phyloP scores from a whole-genome alignment of 1,140 invertebrate species.

The Melitaea cinxia region DNA sequence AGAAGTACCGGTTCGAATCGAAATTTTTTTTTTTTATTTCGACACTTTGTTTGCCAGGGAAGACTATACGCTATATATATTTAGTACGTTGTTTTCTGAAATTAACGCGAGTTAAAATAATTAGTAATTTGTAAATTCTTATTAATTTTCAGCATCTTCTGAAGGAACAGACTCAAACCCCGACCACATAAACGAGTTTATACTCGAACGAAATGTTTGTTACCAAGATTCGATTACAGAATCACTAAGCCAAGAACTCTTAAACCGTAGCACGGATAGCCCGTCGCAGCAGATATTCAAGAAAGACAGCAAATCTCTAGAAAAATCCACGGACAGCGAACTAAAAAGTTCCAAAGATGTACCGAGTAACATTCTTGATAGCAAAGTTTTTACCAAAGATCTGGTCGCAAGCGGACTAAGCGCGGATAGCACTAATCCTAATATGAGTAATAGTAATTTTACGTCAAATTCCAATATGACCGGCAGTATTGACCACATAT shows the following conservation, averaged over 20 bases:
- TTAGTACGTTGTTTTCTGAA: no score
- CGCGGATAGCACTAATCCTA: conserved; percentile 69
- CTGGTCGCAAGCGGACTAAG: conserved; percentile 65
- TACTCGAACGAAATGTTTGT: conserved; percentile 77
- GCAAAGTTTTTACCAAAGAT: conserved; percentile 58
- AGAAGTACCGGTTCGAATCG: no score
- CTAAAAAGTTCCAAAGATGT: conserved; percentile 72
- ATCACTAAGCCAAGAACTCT: conserved; percentile 71
- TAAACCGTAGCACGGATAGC: conserved; percentile 69
- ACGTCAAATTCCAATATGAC: conserved; percentile 77
- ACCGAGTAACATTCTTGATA: conserved; percentile 71
- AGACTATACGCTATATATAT: no score
- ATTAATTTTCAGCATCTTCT: conserved; percentile 64
- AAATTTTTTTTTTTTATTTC: no score
- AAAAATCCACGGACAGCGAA: conserved; percentile 71
- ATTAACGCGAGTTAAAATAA: no score
- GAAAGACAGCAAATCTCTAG: conserved; percentile 64
- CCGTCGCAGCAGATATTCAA: conserved; percentile 58
- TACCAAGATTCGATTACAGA: conserved; percentile 79
- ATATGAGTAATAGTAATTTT: conserved; percentile 77
- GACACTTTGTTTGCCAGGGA: no score
- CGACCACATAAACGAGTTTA: conserved; percentile 76
- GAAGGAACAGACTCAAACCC: conserved; percentile 69
- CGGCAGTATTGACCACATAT: conserved; percentile 68
- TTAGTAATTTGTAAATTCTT: no score